Conservation (phyloP, 2,888 invertebrate species). For the Caenorhabditis macrosperma region DNA sequence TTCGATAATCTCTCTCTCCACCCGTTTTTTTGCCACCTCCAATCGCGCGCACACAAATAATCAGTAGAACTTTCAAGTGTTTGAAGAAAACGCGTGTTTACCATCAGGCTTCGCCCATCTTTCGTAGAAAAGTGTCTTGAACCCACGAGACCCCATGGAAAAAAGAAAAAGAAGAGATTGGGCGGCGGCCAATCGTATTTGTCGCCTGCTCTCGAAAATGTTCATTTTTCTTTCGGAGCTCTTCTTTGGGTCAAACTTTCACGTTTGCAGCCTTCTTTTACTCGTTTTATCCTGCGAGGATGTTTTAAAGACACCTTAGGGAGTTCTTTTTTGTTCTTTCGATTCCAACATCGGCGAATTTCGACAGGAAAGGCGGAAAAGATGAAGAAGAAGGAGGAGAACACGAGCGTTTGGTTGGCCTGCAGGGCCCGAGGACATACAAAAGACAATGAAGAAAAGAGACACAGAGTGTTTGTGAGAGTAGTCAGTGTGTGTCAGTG, state of each 20-base stretch:
- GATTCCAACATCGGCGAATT: neutral
- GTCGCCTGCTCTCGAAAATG: constrained; percentile 19
- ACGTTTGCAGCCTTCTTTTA: neutral
- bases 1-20: neutral
- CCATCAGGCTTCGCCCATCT: constrained; percentile 26
- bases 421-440: constrained; percentile 47
- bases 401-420: constrained; percentile 28
- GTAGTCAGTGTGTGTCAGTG: constrained; percentile 47
- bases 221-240: constrained; percentile 4
- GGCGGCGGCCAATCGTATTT: constrained; percentile 16
- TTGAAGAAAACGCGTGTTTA: constrained; percentile 39
- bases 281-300: neutral
- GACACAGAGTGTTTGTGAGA: constrained; percentile 51
- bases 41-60: constrained; percentile 1
- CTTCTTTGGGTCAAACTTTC: too few relatives aligned
- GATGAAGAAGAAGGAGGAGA: constrained; percentile 7
- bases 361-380: neutral
- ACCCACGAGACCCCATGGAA: constrained; percentile 17
- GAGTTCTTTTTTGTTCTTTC: constrained; percentile 1
- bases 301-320: constrained; percentile 2
- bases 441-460: constrained; percentile 54
- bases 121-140: constrained; percentile 40
- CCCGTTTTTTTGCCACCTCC: neutral
- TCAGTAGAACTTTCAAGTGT: constrained; percentile 33
- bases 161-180: constrained; percentile 5